Evolutionary conservation across 2,113 vertebrate species (phyloP).

Genomic region (Syngnathus scovelli): DNA sequence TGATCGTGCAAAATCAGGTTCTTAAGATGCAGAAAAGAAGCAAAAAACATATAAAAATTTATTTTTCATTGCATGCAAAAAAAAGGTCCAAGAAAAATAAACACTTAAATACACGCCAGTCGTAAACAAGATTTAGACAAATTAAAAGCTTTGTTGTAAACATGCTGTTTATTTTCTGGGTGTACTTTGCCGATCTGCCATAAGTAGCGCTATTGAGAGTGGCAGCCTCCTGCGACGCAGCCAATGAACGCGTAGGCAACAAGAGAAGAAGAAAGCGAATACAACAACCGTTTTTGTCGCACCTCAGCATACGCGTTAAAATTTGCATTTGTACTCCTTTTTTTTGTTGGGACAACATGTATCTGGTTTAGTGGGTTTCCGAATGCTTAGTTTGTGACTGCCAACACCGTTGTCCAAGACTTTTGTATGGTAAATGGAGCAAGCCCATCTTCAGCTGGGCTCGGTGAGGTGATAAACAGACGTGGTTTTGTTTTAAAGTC

Average conservation of each 20-base stretch:
- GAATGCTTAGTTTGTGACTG: slow-evolving; percentile 1
- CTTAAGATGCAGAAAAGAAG: no score
- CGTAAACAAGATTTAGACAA: no score
- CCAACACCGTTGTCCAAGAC: slow-evolving; percentile 4
- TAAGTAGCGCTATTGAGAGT: neutral
- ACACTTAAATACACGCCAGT: neutral
- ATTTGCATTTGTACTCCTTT: neutral
- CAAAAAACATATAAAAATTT: no score
- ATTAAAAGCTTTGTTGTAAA: neutral
- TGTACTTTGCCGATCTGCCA: neutral
- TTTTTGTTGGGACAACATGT: slow-evolving; percentile 26
- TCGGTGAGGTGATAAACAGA: slow-evolving; percentile 17
- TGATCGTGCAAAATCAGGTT: neutral
- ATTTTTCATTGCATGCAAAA: neutral
- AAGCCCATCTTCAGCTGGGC: slow-evolving; percentile 26
- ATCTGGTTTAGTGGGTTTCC: slow-evolving; percentile 4
- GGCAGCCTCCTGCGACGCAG: neutral
- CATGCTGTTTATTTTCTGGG: neutral
- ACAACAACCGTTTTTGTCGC: neutral
- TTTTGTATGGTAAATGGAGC: slow-evolving; percentile 18
- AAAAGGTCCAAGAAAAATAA: neutral
- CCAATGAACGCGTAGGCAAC: neutral
- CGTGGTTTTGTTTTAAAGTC: slow-evolving; percentile 7
- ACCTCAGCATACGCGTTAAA: neutral
- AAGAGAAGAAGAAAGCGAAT: slow-evolving; percentile 41